Evolutionary conservation across 2,113 vertebrate species (phyloP), one percentile per base, ranked within the genome.

Genomic region (Taurulus bubalis): DNA sequence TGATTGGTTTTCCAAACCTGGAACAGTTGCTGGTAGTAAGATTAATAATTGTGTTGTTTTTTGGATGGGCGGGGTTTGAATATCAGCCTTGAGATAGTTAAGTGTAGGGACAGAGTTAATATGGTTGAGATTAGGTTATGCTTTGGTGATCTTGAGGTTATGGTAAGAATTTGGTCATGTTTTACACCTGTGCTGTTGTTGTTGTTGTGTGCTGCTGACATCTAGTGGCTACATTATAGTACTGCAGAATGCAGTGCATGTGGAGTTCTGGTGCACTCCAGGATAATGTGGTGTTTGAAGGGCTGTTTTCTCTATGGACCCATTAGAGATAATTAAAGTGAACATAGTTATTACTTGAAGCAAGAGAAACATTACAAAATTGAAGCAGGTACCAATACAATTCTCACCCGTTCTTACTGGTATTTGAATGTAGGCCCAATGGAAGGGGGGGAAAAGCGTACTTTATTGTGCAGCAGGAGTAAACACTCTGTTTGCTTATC

Each of bases 121-220:
- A 14, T 14, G 9, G 20, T 1, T 59, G 59, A 16, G 6, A 55
- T 30, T 30, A n/a, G 40, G 3, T 30, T 18, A 24, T 62, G 1
- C 1, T n/a, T 40, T 40, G 58, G 3, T 51, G 7, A n/a, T 12
- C 18, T 26, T 45, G 16, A 62, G 38, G 72, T 55, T 11, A 24
- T 0, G 0, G 3, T 34, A 49, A 51, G 14, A 53, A 38, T 15
- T 2, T 24, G 20, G 8, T 40, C n/a, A 8, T 36, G n/a, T 28
- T 71, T 20, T 20, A 58, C 16, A 12, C 8, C n/a, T 56, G 34
- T 28, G 22, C 26, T 8, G 15, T 38, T 16, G 51, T 38, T 7
- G n/a, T n/a, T 56, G 7, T 45, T 71, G 56, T 49, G 8, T 30
- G 20, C 60, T 83, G 38, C 34, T 82, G 59, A 58, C 71, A 86